Evolutionary conservation across 2,888 invertebrate species (phyloP).

Genomic region (Netelia fuscicornis): DNA sequence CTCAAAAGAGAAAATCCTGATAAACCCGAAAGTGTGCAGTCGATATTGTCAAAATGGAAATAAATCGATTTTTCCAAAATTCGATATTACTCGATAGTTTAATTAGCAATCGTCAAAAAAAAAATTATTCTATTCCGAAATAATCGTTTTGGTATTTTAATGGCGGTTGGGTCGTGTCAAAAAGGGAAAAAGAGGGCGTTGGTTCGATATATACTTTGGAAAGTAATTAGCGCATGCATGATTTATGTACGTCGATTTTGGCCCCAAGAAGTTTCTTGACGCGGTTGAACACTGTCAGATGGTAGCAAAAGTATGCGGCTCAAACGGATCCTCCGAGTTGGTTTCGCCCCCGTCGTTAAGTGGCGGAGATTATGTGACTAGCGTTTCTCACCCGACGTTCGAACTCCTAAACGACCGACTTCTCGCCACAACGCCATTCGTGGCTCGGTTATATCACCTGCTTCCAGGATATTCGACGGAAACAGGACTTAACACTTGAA

Average conservation of each 20-base stretch:
- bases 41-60: too few species aligned
- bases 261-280: constrained; percentile 39
- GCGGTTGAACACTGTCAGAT: constrained; percentile 22
- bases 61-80: too few species aligned
- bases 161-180: not conserved
- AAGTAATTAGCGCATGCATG: constrained; percentile 52
- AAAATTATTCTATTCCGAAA: too few species aligned
- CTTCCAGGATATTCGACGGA: constrained; percentile 12
- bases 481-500: constrained; percentile 37
- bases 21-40: too few species aligned
- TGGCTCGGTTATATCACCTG: constrained; percentile 37
- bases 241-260: constrained; percentile 47
- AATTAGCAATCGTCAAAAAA: too few species aligned
- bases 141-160: not conserved
- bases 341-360: constrained; percentile 42
- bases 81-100: too few species aligned
- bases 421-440: constrained; percentile 51
- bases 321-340: constrained; percentile 12
- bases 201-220: constrained; percentile 19
- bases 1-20: too few species aligned
- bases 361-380: constrained; percentile 59
- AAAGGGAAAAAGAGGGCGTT: not conserved
- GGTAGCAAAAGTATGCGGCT: constrained; percentile 27
- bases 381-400: constrained; percentile 48
- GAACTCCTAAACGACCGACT: constrained; percentile 54